Evolutionary conservation across 2,888 invertebrate species (phyloP).

Genomic region (Acronicta aceris): DNA sequence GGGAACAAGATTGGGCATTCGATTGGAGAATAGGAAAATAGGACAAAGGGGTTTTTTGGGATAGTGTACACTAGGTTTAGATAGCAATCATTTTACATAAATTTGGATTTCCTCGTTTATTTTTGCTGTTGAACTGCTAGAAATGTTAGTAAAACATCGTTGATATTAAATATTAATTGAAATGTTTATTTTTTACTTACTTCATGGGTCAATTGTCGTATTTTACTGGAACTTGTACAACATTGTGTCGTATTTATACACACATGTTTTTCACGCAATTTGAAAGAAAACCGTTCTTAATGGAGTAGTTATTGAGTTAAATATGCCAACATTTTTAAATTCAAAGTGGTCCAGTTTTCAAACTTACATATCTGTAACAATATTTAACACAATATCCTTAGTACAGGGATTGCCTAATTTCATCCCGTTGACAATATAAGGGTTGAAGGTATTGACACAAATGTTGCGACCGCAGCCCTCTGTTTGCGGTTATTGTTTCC

Average conservation of each 20-base stretch:
- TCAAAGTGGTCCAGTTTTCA: slow-evolving; percentile 12
- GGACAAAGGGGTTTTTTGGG: not conserved
- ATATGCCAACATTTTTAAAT: no score
- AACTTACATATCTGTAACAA: slow-evolving; percentile 58
- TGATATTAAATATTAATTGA: no score
- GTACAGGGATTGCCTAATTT: slow-evolving; percentile 68
- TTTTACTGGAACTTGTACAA: no score
- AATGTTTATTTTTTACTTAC: no score
- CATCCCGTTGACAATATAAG: slow-evolving; percentile 74
- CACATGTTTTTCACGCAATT: no score
- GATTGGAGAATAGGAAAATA: slow-evolving; percentile 7
- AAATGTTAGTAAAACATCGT: no score
- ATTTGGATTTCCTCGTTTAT: not conserved
- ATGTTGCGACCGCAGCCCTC: slow-evolving; percentile 78
- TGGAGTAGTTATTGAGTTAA: no score
- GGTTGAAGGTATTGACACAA: slow-evolving; percentile 82
- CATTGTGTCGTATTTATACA: no score
- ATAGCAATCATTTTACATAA: not conserved
- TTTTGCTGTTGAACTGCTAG: not conserved
- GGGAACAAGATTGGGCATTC: slow-evolving; percentile 26
- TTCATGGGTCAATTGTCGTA: no score
- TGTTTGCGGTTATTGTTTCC: slow-evolving; percentile 87
- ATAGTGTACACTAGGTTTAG: no score
- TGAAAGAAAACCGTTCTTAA: no score
- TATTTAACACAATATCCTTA: slow-evolving; percentile 59